phyloP scores from a whole-genome alignment of 2,888 invertebrate genomes.

The Marronus borbonicus region DNA sequence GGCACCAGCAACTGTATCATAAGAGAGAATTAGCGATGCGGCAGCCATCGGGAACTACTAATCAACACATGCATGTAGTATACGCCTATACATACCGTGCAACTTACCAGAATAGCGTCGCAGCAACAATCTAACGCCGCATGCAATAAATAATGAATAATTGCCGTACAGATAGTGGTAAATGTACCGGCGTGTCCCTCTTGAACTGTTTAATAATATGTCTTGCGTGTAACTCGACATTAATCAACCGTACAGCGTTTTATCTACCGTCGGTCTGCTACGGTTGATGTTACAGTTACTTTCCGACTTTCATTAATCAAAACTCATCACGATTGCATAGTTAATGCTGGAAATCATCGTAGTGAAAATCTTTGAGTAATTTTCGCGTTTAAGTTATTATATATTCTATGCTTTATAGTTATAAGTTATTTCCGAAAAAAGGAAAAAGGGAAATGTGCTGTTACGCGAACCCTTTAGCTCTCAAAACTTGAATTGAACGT shows the following conservation, averaged over 20 bases:
- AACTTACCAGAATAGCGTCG: conserved; percentile 21
- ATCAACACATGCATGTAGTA: neutral
- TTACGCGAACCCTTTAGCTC: too few relatives aligned
- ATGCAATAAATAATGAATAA: conserved; percentile 56
- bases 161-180: conserved; percentile 53
- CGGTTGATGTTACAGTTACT: conserved; percentile 62
- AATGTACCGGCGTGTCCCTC: conserved; percentile 55
- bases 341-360: conserved; percentile 15
- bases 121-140: conserved; percentile 24
- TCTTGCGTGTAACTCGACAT: conserved; percentile 65
- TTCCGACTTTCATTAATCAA: conserved; percentile 66
- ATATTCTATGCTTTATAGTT: neutral
- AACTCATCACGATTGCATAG: neutral
- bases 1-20: neutral
- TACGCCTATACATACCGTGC: neutral
- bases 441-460: too few relatives aligned
- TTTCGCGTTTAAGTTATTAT: neutral
- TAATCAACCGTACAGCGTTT: conserved; percentile 64
- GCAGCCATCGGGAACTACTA: conserved; percentile 7
- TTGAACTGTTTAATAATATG: conserved; percentile 64
- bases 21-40: conserved; percentile 8
- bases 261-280: conserved; percentile 62
- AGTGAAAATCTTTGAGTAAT: conserved; percentile 21
- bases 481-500: too few relatives aligned
- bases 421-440: too few relatives aligned